These are phyloP conservation scores for Pangasius krempfi DNA, from an alignment of 2,797 vertebrate species.

Conservation along the genomic window DNA sequence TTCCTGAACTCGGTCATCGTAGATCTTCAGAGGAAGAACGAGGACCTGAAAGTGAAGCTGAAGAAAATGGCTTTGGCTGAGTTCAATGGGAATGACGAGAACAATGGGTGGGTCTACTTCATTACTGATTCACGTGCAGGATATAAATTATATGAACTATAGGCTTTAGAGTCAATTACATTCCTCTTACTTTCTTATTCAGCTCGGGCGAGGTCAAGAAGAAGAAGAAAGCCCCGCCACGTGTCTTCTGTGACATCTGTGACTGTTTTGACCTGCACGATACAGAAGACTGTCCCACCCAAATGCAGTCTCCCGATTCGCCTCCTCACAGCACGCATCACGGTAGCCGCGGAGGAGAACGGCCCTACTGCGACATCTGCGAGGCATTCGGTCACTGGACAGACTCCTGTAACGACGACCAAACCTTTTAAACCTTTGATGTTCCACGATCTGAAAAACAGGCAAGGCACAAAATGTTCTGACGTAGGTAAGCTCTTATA, in stretches of 20 bases:
- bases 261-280: slow-evolving; percentile 96
- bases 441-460: slow-evolving; percentile 40
- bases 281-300: slow-evolving; percentile 95
- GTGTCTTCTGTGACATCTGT: slow-evolving; percentile 98
- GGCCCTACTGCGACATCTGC: slow-evolving; percentile 95
- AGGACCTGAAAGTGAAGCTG: slow-evolving; percentile 91
- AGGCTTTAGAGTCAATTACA: neutral
- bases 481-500: slow-evolving; percentile 68
- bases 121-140: slow-evolving; percentile 64
- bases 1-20: slow-evolving; percentile 97
- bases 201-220: slow-evolving; percentile 74
- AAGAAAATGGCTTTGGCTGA: slow-evolving; percentile 90
- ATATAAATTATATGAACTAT: neutral
- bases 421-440: slow-evolving; percentile 84
- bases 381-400: slow-evolving; percentile 95
- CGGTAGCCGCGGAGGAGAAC: slow-evolving; percentile 81
- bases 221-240: slow-evolving; percentile 86
- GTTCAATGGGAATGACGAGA: slow-evolving; percentile 86
- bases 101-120: slow-evolving; percentile 80
- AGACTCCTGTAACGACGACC: slow-evolving; percentile 89
- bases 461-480: slow-evolving; percentile 54
- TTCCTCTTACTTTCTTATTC: neutral
- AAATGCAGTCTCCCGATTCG: slow-evolving; percentile 88
- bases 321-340: slow-evolving; percentile 88
- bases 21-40: slow-evolving; percentile 93